A percentile compares a stretch with the other conserved stretches of the same genome.
Conservation (phyloP, 2,113 vertebrate species). For the Anser cygnoides region DNA sequence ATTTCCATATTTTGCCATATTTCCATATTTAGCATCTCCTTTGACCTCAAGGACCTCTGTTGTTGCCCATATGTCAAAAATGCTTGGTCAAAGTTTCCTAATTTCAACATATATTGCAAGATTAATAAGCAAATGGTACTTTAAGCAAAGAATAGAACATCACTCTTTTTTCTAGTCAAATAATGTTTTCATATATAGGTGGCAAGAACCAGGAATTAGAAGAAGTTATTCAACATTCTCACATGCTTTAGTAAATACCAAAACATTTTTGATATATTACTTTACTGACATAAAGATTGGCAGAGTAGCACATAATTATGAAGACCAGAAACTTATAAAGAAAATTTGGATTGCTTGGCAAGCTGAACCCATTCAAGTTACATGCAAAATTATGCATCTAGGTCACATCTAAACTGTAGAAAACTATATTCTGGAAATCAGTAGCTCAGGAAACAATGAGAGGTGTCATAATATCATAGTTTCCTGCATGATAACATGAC, state of each 20-base stretch:
- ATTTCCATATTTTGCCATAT: background rate
- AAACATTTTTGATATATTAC: slow-evolving; percentile 23
- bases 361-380: slow-evolving; percentile 47
- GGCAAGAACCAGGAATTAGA: background rate
- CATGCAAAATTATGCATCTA: slow-evolving; percentile 71
- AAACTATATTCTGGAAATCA: slow-evolving; percentile 46
- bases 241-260: slow-evolving; percentile 34
- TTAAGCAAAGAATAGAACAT: background rate
- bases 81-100: background rate
- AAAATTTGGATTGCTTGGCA: slow-evolving; percentile 45
- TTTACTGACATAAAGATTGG: slow-evolving; percentile 37
- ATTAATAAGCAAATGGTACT: background rate
- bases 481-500: background rate
- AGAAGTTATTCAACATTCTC: slow-evolving; percentile 24
- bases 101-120: background rate
- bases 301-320: slow-evolving; percentile 51
- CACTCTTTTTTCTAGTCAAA: background rate
- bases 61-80: background rate
- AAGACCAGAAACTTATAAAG: slow-evolving; percentile 56
- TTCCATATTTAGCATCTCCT: background rate
- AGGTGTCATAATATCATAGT: slow-evolving; percentile 48
- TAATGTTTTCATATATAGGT: background rate
- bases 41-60: background rate
- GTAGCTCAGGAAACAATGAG: slow-evolving; percentile 62
- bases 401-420: slow-evolving; percentile 52